Evolutionary conservation across 2,113 vertebrate species (phyloP).

Genomic region (Hypocryptadius cinnamomeus): DNA sequence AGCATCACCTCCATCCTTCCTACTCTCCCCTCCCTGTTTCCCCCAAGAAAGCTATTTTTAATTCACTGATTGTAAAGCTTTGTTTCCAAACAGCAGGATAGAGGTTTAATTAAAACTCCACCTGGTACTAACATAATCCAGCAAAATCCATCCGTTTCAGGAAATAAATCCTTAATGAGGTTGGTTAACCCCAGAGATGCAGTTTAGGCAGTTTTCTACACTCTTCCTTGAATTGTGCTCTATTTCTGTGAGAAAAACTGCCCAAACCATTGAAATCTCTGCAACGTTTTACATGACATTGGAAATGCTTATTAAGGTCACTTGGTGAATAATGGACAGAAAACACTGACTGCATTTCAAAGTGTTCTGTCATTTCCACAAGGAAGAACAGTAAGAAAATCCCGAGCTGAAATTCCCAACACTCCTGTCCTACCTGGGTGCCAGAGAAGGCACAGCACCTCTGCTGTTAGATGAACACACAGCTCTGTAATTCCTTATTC

Average conservation of each 20-base stretch:
- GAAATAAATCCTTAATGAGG: background rate
- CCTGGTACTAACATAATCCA: conserved; percentile 18
- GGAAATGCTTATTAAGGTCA: background rate
- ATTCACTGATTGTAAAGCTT: background rate
- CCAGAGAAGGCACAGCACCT: background rate
- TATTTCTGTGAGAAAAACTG: background rate
- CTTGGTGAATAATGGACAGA: background rate
- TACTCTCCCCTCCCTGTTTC: background rate
- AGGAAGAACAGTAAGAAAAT: background rate
- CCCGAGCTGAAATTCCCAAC: background rate
- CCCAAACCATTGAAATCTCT: background rate
- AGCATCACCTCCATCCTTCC: background rate
- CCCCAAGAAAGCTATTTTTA: background rate
- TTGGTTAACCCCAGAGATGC: background rate
- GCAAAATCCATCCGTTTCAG: conserved; percentile 2
- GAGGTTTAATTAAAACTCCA: conserved; percentile 30
- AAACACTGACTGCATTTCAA: background rate
- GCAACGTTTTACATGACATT: background rate
- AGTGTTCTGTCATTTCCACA: background rate
- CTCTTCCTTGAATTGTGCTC: background rate
- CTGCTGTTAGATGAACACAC: background rate
- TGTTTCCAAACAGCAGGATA: background rate
- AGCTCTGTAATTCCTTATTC: background rate
- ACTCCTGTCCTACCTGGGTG: background rate
- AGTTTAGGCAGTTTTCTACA: background rate